A percentile compares a stretch with the other conserved stretches of the same genome.
phyloP scores from a whole-genome alignment of 2,888 invertebrate genomes.

The Halictus ligatus region DNA sequence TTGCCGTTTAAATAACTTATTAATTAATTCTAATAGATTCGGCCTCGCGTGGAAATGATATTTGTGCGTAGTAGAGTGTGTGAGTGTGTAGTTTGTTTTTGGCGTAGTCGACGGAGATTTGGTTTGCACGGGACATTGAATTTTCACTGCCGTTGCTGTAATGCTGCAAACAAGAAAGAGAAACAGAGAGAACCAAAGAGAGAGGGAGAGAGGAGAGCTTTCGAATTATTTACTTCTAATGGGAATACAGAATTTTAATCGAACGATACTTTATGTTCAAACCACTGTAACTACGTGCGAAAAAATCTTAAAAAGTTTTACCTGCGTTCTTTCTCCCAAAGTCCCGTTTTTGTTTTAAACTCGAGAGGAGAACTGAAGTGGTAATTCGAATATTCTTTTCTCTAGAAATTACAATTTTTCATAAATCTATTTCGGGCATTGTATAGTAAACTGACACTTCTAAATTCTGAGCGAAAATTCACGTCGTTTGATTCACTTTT shows the following conservation, averaged over 20 bases:
- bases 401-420: too few relatives aligned
- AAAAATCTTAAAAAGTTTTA: neutral
- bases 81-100: constrained; percentile 9
- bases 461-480: neutral
- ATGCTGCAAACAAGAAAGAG: neutral
- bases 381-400: neutral
- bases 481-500: neutral
- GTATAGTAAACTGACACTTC: neutral
- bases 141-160: neutral
- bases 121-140: constrained; percentile 12
- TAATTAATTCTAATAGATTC: constrained; percentile 59
- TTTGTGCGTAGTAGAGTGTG: too few relatives aligned
- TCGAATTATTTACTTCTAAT: neutral
- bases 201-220: neutral
- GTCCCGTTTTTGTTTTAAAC: neutral
- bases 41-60: constrained; percentile 17
- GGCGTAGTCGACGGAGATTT: neutral
- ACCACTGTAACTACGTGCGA: neutral
- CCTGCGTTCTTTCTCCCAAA: neutral
- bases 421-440: too few relatives aligned
- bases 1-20: constrained; percentile 52
- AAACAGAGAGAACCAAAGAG: neutral
- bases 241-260: neutral
- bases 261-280: neutral
- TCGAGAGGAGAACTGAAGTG: neutral